Evolutionary conservation across 2,113 vertebrate species (phyloP).

Genomic region (Litocranius walleri): DNA sequence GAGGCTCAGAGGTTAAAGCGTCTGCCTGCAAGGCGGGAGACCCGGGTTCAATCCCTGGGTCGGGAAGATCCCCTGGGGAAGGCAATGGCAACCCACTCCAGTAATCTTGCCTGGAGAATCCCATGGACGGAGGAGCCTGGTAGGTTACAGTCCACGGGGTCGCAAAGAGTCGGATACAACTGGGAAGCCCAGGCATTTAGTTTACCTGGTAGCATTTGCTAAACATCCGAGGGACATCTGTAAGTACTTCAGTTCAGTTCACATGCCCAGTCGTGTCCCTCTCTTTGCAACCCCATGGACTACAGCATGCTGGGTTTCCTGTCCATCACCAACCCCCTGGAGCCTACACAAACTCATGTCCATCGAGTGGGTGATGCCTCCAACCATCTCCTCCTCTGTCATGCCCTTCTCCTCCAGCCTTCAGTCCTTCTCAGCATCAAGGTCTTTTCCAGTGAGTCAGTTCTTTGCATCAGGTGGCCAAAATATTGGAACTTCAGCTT

Average conservation of each 20-base stretch:
- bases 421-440: background rate
- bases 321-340: background rate
- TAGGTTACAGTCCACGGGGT: too few species aligned
- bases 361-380: background rate
- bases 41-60: too few species aligned
- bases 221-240: accelerated
- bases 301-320: background rate
- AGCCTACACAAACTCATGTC: background rate
- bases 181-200: background rate
- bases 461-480: background rate
- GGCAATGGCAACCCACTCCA: too few species aligned
- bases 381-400: background rate
- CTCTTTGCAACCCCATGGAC: background rate
- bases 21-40: too few species aligned
- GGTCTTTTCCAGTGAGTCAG: background rate
- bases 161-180: too few species aligned
- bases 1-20: too few species aligned
- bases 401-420: background rate
- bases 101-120: too few species aligned
- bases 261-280: background rate
- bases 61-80: too few species aligned
- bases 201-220: background rate
- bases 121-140: too few species aligned
- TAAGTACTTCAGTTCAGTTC: background rate
- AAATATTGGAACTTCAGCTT: background rate